phyloP scores from a whole-genome alignment of 1,140 invertebrate species.

The Temnothorax nylanderi region DNA sequence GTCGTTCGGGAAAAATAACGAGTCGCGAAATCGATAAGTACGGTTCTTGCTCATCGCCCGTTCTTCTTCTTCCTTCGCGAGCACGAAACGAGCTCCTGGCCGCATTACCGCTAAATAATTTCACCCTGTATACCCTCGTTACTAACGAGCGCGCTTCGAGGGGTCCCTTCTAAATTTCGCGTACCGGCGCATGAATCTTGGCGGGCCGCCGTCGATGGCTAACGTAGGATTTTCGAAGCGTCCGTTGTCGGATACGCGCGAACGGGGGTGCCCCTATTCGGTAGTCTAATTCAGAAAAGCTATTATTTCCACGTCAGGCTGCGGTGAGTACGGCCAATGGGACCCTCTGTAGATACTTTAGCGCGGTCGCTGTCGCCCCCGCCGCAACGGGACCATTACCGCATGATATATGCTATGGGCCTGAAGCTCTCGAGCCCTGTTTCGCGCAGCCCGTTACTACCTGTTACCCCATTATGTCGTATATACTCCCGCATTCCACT shows the following conservation, averaged over 20 bases:
- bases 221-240: slow-evolving; percentile 43
- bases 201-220: slow-evolving; percentile 40
- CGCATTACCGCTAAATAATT: slow-evolving; percentile 61
- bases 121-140: slow-evolving; percentile 50
- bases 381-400: slow-evolving; percentile 80
- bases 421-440: slow-evolving; percentile 69
- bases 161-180: slow-evolving; percentile 56
- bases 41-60: slow-evolving; percentile 27
- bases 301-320: slow-evolving; percentile 72
- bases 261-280: neutral
- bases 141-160: slow-evolving; percentile 40
- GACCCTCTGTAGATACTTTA: slow-evolving; percentile 74
- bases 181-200: slow-evolving; percentile 32
- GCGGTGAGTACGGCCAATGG: slow-evolving; percentile 54
- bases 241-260: slow-evolving; percentile 21
- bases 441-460: slow-evolving; percentile 63
- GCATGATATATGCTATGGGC: slow-evolving; percentile 78
- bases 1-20: slow-evolving; percentile 30
- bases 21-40: slow-evolving; percentile 54
- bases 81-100: slow-evolving; percentile 6
- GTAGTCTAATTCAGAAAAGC: slow-evolving; percentile 67
- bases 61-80: neutral
- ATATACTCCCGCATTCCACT: slow-evolving; percentile 72
- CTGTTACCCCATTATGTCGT: slow-evolving; percentile 77
- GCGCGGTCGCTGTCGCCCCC: slow-evolving; percentile 67